Evolutionary conservation across 2,113 vertebrate genomes (phyloP), one percentile per base, ranked within the genome.

Genomic region (Trematomus loennbergii): DNA sequence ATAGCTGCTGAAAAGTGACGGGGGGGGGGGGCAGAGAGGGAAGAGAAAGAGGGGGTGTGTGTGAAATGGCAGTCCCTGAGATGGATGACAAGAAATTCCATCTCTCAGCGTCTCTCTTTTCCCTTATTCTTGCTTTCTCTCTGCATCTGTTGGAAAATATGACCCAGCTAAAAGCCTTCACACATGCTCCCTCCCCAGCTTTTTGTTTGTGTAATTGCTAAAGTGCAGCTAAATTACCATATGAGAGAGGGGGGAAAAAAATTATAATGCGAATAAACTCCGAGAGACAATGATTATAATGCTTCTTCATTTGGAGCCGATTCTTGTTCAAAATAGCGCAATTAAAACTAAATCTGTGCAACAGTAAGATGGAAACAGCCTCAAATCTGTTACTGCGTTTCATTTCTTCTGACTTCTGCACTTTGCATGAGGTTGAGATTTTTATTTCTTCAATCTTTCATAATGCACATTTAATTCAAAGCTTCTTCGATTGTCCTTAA

Each of bases 1-100:
- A 90, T 87, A 72, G 76, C 73, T 83, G 84, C 82, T 87, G 87
- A 78, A 88, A 80, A 90, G 75, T 85, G 78, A 82, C 64, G 66
- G 33, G 53, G n/a, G 46, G 22, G 49, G 59, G 48, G 50, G 43
- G 36, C 6, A 40, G 5, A 40, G 36, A 40, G 36, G 8, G 36
- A 40, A 40, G 36, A 40, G 6, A 40, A 40, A 40, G 25, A 52
- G 54, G 64, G 48, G 20, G 75, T 50, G 54, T 36, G 72, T 50
- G 36, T 65, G 50, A 86, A 82, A 78, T 54, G 72, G 43, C 76
- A 82, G 72, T 20, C 33, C 46, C 69, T 0, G 61, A 84, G 75
- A 89, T 61, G 63, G 78, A 91, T 87, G 77, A 84, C 50, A 6
- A 69, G 52, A 81, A 88, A 89, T 80, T 87, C 67, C 63, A 77